These are phyloP conservation scores for Tragulus kanchil DNA, from an alignment of 2,113 vertebrate genomes.

Conservation along the genomic window DNA sequence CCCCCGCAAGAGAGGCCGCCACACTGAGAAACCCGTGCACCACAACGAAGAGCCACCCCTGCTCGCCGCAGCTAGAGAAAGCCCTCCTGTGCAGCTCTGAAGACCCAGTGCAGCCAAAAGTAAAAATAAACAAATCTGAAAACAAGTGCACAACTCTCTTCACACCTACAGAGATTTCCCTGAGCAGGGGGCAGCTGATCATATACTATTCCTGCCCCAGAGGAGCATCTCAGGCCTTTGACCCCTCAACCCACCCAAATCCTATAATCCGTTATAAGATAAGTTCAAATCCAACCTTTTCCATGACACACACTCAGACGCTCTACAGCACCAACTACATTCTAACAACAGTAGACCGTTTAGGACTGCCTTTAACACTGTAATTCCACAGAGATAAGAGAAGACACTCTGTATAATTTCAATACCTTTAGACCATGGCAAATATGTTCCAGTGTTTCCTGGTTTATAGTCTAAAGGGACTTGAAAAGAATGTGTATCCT, in stretches of 20 bases:
- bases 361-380: neutral
- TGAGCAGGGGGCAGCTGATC: neutral
- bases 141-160: neutral
- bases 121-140: neutral
- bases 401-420: neutral
- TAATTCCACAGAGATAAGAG: neutral
- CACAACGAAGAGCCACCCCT: neutral
- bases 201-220: neutral
- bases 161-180: neutral
- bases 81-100: fast-evolving
- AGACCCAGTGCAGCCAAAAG: neutral
- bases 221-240: neutral
- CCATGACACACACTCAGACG: neutral
- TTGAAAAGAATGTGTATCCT: neutral
- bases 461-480: neutral
- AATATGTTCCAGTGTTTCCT: neutral
- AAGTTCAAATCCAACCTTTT: neutral
- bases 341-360: neutral
- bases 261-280: neutral
- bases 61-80: neutral
- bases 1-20: neutral
- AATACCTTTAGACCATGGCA: neutral
- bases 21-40: neutral
- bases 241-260: neutral
- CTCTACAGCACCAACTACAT: neutral